Base-by-base conservation (phyloP, 1,140 invertebrate species). In the Pogonognathellus flavescens region DNA sequence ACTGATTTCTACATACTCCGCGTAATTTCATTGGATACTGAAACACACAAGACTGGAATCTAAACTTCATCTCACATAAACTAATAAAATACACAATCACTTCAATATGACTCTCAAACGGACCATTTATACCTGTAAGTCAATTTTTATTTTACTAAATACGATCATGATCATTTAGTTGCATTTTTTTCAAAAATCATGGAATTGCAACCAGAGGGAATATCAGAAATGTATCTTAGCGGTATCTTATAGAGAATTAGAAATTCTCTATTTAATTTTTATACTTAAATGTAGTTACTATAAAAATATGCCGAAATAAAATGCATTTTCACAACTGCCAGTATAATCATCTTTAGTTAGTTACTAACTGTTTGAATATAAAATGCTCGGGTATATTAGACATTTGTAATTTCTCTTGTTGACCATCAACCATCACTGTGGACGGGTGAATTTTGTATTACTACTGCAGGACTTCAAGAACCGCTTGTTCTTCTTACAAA, bases 51-150 rank as follows among this genome's bases (percentile, higher is more conserved):
- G 16, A 16, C 6, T 66, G 25, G 25, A 13, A 66, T 25, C 20
- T 6, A 10, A 20, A 20, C 18, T 20, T 13, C 25, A 25, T 31
- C 62, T 25, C 25, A 13, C 9, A 66, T 66, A 25, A 25, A 13
- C 62, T 13, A 76, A 76, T 31, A 31, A n/a, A 50, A 76, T 5
- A 41, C 25, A 1, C 25, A 14, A 31, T 9, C 41, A 41, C 70
- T 76, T 76, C 59, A 84, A 76, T 57, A 84, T 84, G 83, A 84
- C 83, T 22, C 83, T 84, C 49, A 84, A 84, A 84, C 52, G 83
- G 83, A 84, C 83, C 31, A 84, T 84, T 41, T 84, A 76, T 84
- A 84, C 76, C 72, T 80, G 83, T 84, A 84, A 84, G 83, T 84
- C 60, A n/a, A 16, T 83, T 49, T 25, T 80, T 20, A 49, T 52